These are phyloP conservation scores for Agonopterix heracliana DNA, from an alignment of 2,888 invertebrate genomes.

Conservation along the genomic window DNA sequence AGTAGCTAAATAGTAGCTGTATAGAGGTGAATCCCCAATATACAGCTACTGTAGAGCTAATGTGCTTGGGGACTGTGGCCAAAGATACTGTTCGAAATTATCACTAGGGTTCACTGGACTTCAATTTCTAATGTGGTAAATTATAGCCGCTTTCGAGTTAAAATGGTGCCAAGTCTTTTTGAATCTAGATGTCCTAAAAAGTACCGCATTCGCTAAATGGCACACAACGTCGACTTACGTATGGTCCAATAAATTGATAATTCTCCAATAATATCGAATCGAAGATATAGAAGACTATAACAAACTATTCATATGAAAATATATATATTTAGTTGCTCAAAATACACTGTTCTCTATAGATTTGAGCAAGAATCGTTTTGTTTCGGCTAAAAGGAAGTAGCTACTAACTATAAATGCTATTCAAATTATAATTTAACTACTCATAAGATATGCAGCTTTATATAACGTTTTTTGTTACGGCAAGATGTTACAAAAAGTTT, in stretches of 20 bases:
- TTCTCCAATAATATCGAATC: conserved; percentile 30
- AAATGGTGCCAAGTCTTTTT: too few relatives aligned
- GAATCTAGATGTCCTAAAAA: background rate
- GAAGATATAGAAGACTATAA: conserved; percentile 38
- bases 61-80: too few relatives aligned
- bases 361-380: conserved; percentile 28
- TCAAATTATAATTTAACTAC: conserved; percentile 26
- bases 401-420: conserved; percentile 37
- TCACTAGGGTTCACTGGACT: too few relatives aligned
- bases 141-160: too few relatives aligned
- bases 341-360: conserved; percentile 17
- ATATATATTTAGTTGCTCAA: conserved; percentile 35
- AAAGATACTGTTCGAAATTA: too few relatives aligned
- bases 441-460: conserved; percentile 47
- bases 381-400: conserved; percentile 27
- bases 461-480: conserved; percentile 14
- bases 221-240: conserved; percentile 31
- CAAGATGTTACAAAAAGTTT: conserved; percentile 25
- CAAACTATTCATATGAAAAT: conserved; percentile 42
- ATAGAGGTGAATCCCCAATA: too few relatives aligned
- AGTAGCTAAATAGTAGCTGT: too few relatives aligned
- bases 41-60: too few relatives aligned
- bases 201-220: conserved; percentile 24
- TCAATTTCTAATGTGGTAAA: too few relatives aligned
- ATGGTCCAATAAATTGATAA: conserved; percentile 46